Evolutionary conservation across 1,140 invertebrate species (phyloP), one percentile per base, ranked within the genome.

Genomic region (Tenebrio molitor): DNA sequence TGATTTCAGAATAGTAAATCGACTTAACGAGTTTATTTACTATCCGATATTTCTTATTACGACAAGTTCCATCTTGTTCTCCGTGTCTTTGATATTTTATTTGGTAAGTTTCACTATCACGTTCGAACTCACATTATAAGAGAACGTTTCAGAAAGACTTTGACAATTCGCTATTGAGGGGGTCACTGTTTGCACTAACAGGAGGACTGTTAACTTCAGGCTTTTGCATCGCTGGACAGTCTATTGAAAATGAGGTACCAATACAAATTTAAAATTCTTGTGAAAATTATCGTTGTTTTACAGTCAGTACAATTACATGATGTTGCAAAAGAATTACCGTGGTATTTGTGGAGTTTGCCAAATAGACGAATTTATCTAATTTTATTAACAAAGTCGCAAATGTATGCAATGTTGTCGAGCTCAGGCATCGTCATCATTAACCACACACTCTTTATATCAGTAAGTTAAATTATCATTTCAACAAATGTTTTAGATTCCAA

Each of bases 121-220:
- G 29, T 5, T 5, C 4, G 10, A 33, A 33, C 4, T 5, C 4
- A 33, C 29, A 4, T 33, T n/a, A n/a, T 5, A 33, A 33, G 4
- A 33, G n/a, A 50, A 21, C 23, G n/a, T 21, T 50, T 23, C 23
- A 50, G 44, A 50, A 50, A 21, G 10, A 50, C n/a, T 50, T 50
- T 50, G 19, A 21, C 4, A 50, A 50, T n/a, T 50, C 44, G n/a
- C n/a, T n/a, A n/a, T n/a, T n/a, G n/a, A n/a, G n/a, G n/a, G n/a
- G n/a, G n/a, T n/a, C 5, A 29, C 25, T 25, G 23, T n/a, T 58
- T 2, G 50, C 21, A 25, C n/a, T 58, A 5, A 58, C 50, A 15
- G 50, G 50, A 58, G 1, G 21, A 19, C 14, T 58, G 3, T 10
- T 29, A 33, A 58, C 23, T 58, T 58, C 23, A 12, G 50, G 50